These are phyloP conservation scores for Zelostemma sp. DNA, from an alignment of 1,140 invertebrate species.

Conservation along the genomic window DNA sequence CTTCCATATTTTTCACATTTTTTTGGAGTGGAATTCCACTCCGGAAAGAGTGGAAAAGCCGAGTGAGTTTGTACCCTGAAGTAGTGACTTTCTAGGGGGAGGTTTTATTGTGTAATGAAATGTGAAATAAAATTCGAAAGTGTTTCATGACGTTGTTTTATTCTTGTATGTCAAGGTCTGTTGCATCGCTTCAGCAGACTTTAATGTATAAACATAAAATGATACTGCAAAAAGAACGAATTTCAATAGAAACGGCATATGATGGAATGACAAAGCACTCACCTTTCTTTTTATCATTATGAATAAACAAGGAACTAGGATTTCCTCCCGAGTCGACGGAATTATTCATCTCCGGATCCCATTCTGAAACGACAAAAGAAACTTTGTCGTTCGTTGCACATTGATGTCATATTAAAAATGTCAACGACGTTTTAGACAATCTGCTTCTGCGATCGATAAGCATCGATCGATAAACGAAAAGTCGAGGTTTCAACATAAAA, in stretches of 20 bases:
- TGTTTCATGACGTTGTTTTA: too few relatives aligned
- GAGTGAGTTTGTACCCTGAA: too few relatives aligned
- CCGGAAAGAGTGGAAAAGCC: too few relatives aligned
- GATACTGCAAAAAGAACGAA: background rate
- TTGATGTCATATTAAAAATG: constrained; percentile 1
- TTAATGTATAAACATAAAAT: background rate
- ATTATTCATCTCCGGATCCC: constrained; percentile 73
- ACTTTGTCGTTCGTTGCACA: constrained; percentile 4
- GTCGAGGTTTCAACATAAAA: background rate
- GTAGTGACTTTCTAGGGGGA: too few relatives aligned
- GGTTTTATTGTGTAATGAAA: too few relatives aligned
- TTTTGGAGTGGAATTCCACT: too few relatives aligned
- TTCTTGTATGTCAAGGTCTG: too few relatives aligned
- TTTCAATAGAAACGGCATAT: constrained; percentile 8
- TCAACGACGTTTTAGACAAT: background rate
- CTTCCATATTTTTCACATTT: constrained; percentile 45
- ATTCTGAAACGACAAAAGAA: constrained; percentile 57
- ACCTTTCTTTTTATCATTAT: constrained; percentile 70
- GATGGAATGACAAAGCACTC: constrained; percentile 39
- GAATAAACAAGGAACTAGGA: constrained; percentile 73
- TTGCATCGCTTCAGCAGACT: too few relatives aligned
- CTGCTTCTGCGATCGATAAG: background rate
- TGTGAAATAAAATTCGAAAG: too few relatives aligned
- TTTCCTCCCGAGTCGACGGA: constrained; percentile 71
- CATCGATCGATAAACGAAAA: background rate